Evolutionary conservation across 2,797 vertebrate species (phyloP).

Genomic region (Myotis planiceps): DNA sequence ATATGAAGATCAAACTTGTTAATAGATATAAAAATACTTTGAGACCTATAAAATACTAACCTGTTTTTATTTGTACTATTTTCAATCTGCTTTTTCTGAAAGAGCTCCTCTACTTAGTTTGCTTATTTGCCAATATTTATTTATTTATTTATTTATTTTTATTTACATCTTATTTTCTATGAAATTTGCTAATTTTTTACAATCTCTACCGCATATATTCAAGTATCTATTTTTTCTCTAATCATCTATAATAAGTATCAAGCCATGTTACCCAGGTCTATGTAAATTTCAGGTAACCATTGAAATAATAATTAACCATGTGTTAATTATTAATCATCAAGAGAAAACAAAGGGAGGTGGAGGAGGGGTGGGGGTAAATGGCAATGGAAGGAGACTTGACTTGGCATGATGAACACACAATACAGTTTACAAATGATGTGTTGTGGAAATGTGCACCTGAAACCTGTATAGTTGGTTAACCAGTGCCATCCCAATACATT

Average conservation of each 20-base stretch:
- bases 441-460: neutral
- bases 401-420: neutral
- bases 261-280: neutral
- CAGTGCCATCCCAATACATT: neutral
- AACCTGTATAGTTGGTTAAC: neutral
- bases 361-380: neutral
- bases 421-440: neutral
- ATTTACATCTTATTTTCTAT: conserved; percentile 20
- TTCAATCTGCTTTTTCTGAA: neutral
- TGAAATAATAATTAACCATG: no score
- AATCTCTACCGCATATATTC: neutral
- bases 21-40: neutral
- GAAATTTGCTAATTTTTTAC: neutral
- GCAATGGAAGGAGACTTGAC: neutral
- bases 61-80: neutral
- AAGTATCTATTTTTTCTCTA: neutral
- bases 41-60: neutral
- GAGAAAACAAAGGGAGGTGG: neutral
- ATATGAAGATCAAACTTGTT: neutral
- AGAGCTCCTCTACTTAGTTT: neutral
- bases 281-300: neutral
- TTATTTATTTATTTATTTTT: neutral
- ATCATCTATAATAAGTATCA: neutral
- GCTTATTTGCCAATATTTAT: neutral
- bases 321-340: conserved; percentile 1